Evolutionary conservation across 2,888 invertebrate species (phyloP), one percentile per base, ranked within the genome.

Genomic region (Agrochola macilenta): DNA sequence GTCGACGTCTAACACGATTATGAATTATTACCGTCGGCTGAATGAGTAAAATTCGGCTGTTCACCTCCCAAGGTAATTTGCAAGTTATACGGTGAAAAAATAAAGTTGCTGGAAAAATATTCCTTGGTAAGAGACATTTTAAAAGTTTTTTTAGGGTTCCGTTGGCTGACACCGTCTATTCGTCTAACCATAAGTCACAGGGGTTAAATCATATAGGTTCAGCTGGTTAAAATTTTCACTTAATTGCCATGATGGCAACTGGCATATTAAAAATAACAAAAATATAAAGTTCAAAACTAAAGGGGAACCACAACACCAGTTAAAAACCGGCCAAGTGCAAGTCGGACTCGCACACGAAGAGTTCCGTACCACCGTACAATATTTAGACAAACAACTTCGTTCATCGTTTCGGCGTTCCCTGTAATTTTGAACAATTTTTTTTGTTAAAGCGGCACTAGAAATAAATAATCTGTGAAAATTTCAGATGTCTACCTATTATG

Each of bases 11-110:
- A 90, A 89, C 89, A 79, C 82, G 89, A 89, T 89, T 90, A 89
- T 90, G 90, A 90, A 88, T 90, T 90, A 91, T 90, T 89, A 87
- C 84, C 79, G 83, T n/a, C 80, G 85, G 82, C 85, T 86, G 87
- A 90, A 87, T 87, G 82, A 87, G 89, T 90, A 85, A 88, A 89
- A 87, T 89, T 89, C 81, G 83, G 79, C 58, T 80, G 78, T 81
- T 83, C 87, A 82, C 79, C 88, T 83, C 71, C 74, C 68, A 73
- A 83, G 77, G 88, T 85, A 85, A 88, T 88, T 89, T 88, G 76
- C 77, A 82, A 82, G 66, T 71, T 60, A 58, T 81, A 80, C 52
- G 52, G 65, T 78, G 35, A 76, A 79, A 86, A 88, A 87, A 86
- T 81, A 60, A 81, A 85, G 68, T 76, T 76, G 35, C 20, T 76